Evolutionary conservation across 2,113 vertebrate species (phyloP).

Genomic region (Lontra canadensis): DNA sequence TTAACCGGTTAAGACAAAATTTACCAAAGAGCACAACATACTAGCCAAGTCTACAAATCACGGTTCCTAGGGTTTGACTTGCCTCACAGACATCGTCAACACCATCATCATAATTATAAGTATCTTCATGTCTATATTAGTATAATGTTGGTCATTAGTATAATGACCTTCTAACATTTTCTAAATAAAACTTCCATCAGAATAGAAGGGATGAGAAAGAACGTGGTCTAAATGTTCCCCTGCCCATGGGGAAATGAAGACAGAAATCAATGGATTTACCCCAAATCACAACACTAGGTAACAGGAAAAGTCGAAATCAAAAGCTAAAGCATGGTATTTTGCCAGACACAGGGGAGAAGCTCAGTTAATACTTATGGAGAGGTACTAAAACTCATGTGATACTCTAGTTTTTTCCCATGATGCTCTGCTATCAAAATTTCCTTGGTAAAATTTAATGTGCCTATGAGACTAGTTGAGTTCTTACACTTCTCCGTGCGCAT

Average conservation of each 20-base stretch:
- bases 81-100: background rate
- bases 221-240: background rate
- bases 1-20: background rate
- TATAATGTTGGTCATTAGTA: background rate
- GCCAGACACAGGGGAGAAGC: background rate
- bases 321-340: background rate
- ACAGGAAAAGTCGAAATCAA: background rate
- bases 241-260: background rate
- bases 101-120: background rate
- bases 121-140: background rate
- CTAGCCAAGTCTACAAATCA: background rate
- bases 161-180: background rate
- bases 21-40: background rate
- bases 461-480: background rate
- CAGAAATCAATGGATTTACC: background rate
- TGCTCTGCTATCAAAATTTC: background rate
- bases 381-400: background rate
- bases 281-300: background rate
- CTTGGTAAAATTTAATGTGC: background rate
- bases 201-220: background rate
- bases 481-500: background rate
- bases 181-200: background rate
- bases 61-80: background rate
- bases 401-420: background rate
- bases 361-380: background rate